phyloP scores from a whole-genome alignment of 2,113 vertebrate genomes.

The Mugil cephalus region DNA sequence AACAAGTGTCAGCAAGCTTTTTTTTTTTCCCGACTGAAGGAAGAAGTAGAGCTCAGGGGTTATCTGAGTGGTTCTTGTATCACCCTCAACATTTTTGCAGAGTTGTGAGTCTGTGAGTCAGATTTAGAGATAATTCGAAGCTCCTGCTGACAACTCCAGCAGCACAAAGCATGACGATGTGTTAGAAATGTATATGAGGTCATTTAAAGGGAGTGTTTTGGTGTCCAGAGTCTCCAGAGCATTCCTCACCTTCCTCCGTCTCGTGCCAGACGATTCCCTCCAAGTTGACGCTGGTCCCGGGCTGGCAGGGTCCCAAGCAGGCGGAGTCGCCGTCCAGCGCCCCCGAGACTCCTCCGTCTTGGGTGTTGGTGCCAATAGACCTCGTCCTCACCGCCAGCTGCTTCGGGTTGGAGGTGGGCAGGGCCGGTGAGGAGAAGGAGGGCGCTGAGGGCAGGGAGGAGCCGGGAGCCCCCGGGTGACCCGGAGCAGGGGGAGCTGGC shows the following conservation, averaged over 20 bases:
- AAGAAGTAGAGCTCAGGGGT: no score
- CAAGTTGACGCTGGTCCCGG: conserved; percentile 96
- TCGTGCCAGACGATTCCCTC: conserved; percentile 99
- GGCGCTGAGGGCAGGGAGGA: conserved; percentile 87
- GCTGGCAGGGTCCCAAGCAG: conserved; percentile 94
- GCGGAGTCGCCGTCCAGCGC: conserved; percentile 82
- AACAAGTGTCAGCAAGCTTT: no score
- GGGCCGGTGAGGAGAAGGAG: conserved; percentile 88
- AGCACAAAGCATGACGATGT: no score
- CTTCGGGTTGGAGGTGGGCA: conserved; percentile 88
- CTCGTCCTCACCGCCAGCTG: conserved; percentile 92
- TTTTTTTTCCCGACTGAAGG: no score
- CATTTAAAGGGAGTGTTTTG: background rate
- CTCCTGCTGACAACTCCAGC: no score
- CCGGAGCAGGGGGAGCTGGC: conserved; percentile 88
- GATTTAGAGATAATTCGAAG: no score
- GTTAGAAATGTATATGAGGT: no score
- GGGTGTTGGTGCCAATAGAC: conserved; percentile 95
- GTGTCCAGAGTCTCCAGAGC: background rate
- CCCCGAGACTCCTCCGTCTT: conserved; percentile 79
- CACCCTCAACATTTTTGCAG: no score
- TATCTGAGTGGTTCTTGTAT: no score
- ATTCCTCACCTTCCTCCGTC: conserved; percentile 93
- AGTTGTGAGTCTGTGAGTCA: no score
- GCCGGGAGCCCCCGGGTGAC: conserved; percentile 87